Evolutionary conservation across 2,888 invertebrate genomes (phyloP).

Genomic region (Piscicola geometra): DNA sequence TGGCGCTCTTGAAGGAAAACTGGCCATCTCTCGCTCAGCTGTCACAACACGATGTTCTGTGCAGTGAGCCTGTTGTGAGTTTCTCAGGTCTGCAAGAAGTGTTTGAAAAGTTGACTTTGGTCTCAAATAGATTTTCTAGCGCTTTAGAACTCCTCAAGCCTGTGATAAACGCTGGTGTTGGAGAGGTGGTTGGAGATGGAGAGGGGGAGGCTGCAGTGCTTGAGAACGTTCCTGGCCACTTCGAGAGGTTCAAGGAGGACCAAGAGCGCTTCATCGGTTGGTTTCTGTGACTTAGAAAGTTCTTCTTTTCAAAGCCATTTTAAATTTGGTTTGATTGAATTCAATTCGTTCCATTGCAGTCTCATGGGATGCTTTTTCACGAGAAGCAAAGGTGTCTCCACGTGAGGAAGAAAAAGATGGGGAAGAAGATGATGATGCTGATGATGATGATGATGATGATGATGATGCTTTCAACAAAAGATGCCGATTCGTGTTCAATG

Average conservation of each 20-base stretch:
- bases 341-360: no score
- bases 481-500: neutral
- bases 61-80: neutral
- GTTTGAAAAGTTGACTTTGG: neutral
- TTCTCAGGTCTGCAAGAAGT: neutral
- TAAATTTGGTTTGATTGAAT: no score
- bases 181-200: no score
- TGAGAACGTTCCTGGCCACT: no score
- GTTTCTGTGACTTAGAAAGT: no score
- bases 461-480: neutral
- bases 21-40: neutral
- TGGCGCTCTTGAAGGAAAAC: neutral
- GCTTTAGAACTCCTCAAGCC: neutral
- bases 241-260: no score
- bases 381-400: no score
- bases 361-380: no score
- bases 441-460: neutral
- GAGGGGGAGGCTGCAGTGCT: no score
- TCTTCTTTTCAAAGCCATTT: no score
- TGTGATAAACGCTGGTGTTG: neutral
- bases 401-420: no score
- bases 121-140: neutral
- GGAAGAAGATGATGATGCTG: neutral
- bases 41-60: neutral
- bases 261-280: no score